Conservation (phyloP, 2,113 vertebrate species). For the Himantopus leucocephalus region DNA sequence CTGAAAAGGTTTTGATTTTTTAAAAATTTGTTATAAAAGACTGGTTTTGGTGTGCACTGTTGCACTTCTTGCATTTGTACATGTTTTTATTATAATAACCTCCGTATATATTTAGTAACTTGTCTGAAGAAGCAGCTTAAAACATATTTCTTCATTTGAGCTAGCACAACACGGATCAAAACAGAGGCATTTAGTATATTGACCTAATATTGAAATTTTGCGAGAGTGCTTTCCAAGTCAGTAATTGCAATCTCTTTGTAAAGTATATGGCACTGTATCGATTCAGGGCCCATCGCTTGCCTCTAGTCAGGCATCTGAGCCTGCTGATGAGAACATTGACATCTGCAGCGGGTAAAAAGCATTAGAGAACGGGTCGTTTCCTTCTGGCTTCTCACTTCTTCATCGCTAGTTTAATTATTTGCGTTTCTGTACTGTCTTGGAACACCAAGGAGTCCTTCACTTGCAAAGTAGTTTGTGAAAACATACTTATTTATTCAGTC, state of each 20-base stretch:
- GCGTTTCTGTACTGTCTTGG: not conserved
- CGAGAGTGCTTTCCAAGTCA: constrained; percentile 51
- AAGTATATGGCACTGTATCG: constrained; percentile 65
- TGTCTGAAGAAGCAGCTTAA: constrained; percentile 47
- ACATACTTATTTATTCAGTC: not conserved
- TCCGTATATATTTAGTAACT: constrained; percentile 34
- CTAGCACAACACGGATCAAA: constrained; percentile 32
- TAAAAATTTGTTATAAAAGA: not conserved
- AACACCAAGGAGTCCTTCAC: not conserved
- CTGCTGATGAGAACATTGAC: constrained; percentile 28
- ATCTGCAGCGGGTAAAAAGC: constrained; percentile 36
- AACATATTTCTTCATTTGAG: constrained; percentile 50
- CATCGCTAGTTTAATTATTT: not conserved
- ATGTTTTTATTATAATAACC: not conserved
- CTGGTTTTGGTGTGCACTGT: not conserved
- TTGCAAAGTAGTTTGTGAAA: not conserved
- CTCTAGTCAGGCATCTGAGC: constrained; percentile 38
- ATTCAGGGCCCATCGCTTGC: constrained; percentile 52
- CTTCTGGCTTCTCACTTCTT: constrained; percentile 43
- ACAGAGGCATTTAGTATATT: constrained; percentile 66
- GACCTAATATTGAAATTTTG: constrained; percentile 70
- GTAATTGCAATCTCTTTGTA: constrained; percentile 69
- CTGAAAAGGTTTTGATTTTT: not conserved
- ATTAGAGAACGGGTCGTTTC: not conserved
- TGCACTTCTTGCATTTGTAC: constrained; percentile 9